A percentile compares a stretch with the other conserved stretches of the same genome.
These are phyloP conservation scores for Staurois parvus DNA, from an alignment of 2,797 vertebrate species.

Conservation along the genomic window DNA sequence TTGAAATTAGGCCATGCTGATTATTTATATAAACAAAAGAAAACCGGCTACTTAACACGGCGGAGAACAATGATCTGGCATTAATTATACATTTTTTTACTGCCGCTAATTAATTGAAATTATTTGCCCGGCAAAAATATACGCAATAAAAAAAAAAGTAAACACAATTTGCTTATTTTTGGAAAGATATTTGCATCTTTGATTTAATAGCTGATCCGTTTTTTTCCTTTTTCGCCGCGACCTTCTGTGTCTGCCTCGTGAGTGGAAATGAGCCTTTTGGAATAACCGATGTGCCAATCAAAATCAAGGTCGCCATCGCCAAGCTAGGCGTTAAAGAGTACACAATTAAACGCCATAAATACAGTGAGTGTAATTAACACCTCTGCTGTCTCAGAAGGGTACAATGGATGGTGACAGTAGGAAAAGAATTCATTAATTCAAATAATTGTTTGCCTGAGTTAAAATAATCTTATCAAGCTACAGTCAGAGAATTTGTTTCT, in stretches of 20 bases:
- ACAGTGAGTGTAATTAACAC: constrained; percentile 29
- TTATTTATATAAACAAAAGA: constrained; percentile 45
- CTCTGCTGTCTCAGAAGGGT: not conserved
- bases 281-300: constrained; percentile 1
- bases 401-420: not conserved
- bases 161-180: constrained; percentile 16
- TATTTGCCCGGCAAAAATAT: constrained; percentile 26
- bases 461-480: not conserved
- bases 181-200: constrained; percentile 13
- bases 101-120: constrained; percentile 40
- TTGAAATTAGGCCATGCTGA: constrained; percentile 40
- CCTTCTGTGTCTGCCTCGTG: not conserved
- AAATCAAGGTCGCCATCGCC: not conserved
- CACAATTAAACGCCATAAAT: not conserved
- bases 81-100: constrained; percentile 45
- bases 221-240: not conserved
- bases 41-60: constrained; percentile 24
- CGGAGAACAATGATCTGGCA: constrained; percentile 16
- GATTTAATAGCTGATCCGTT: not conserved
- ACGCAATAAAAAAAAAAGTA: constrained; percentile 34
- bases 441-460: not conserved
- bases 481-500: not conserved
- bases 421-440: not conserved
- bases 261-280: not conserved
- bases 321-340: not conserved